Evolutionary conservation across 1,140 invertebrate species (phyloP), one percentile per base, ranked within the genome.

Genomic region (Caenorhabditis remanei): DNA sequence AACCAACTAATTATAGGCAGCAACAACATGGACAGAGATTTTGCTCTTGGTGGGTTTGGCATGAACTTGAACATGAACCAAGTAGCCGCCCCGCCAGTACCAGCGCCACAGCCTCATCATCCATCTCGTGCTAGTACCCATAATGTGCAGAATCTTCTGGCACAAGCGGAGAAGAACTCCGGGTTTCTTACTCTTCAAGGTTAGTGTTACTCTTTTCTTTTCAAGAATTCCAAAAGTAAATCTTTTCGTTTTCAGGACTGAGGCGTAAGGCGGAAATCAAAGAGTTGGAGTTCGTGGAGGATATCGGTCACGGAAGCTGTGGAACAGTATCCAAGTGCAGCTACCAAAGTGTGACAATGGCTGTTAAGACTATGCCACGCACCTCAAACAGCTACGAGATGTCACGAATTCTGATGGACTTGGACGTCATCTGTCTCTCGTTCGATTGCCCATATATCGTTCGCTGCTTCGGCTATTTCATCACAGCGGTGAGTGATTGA

Each of bases 391-490:
- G 95, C 16, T 97, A 99, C 93, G 98, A 99, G 93, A 98, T 97
- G 87, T 99, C 99, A 93, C 95, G 97, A 90, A 98, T 99, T 85
- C 96, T 98, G 71, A 99, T 98, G 97, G 98, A 99, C 94, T 94
- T 99, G 88, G 97, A 99, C 93, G 97, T 99, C 48, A 96, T 99
- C 53, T 94, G 98, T 16, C 46, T 48, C 90, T 98, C 96, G 61
- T 96, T 98, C 90, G 96, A 97, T 93, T 99, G 97, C 94, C 96
- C 96, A 24, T 98, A 96, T 93, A 99, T 99, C 91, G 98, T 99
- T 83, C 95, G 97, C 92, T 99, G 97, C 93, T 94, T 97, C 90
- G 98, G 98, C 46, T 98, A 96, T 93, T 98, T 99, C 93, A 97
- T 99, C 43, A 98, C 96, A 0, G 96, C 97, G 13, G 87, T 86